Evolutionary conservation across 2,113 vertebrate species (phyloP), one percentile per base, ranked within the genome.

Genomic region (Crypturellus undulatus): DNA sequence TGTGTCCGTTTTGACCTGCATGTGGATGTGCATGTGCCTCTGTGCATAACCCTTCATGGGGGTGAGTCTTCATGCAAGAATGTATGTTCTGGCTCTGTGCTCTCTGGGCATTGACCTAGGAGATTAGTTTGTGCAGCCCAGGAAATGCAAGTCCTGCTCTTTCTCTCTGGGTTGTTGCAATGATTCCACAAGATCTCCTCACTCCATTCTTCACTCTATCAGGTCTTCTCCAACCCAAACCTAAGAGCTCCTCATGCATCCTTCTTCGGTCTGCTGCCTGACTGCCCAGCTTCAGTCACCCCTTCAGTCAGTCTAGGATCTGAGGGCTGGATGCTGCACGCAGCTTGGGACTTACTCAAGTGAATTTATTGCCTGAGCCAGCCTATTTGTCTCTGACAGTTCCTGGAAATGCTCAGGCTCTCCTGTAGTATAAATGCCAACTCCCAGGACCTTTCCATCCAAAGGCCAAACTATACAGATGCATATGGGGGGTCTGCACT

Each of bases 371-470:
- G 30, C 47, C 32, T 9, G 87, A 58, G 24, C 69, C 69, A 76
- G 30, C 20, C 52, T 59, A 21, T 17, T 59, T 32, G 3, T 8
- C 36, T 25, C 51, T 52, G 51, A 25, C 12, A 26, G 51, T 25
- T 52, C 51, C 70, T 69, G 70, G 12, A n/a, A 3, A 2, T 4
- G 42, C 22, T n/a, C 60, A 64, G 60, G 34, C 19, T 34, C 47
- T n/a, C 65, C 1, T 1, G 1, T 47, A 38, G 54, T 24, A 16
- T 30, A 52, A 9, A 26, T 3, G n/a, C 36, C 43, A 24, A 25
- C 43, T 78, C 60, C 45, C 49, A 60, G 36, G 71, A 79, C 21
- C 34, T 12, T 22, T 34, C 38, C 17, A 6, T 70, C 30, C 54
- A 59, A 49, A 81, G n/a, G 19, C 18, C 21, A 8, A 3, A n/a